Percentiles rank a stretch among this genome's conserved stretches.
Conservation (phyloP, 2,888 invertebrate genomes). For the Criorhina ranunculi region DNA sequence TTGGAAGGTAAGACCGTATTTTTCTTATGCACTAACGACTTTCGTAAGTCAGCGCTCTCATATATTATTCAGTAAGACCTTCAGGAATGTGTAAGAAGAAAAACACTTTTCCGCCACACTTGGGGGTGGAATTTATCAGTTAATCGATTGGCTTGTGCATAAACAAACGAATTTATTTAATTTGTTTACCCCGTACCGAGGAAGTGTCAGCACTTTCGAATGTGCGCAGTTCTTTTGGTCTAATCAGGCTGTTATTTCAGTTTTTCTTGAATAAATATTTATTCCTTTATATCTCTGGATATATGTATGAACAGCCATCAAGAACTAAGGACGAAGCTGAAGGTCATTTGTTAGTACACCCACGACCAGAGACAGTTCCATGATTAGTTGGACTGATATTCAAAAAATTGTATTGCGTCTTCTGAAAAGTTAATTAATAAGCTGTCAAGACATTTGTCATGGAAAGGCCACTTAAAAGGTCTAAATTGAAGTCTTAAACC, state of each 20-base stretch:
- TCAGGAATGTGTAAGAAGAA: not conserved
- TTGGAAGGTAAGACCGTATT: too few species aligned
- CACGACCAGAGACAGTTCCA: too few species aligned
- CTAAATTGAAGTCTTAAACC: too few species aligned
- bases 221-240: not conserved
- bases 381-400: too few species aligned
- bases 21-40: not conserved
- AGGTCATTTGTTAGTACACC: too few species aligned
- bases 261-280: not conserved
- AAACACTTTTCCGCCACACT: not conserved
- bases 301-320: not conserved
- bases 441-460: too few species aligned
- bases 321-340: too few species aligned
- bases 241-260: too few species aligned
- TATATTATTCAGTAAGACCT: not conserved
- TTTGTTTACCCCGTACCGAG: not conserved
- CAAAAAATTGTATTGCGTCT: too few species aligned
- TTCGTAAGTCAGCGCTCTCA: not conserved
- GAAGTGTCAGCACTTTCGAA: not conserved
- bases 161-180: not conserved
- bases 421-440: too few species aligned
- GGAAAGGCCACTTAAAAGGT: too few species aligned
- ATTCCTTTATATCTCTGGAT: not conserved
- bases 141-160: not conserved
- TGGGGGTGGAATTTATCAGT: not conserved